These are phyloP conservation scores for Anser cygnoides DNA, from an alignment of 2,113 vertebrate genomes.

Conservation along the genomic window DNA sequence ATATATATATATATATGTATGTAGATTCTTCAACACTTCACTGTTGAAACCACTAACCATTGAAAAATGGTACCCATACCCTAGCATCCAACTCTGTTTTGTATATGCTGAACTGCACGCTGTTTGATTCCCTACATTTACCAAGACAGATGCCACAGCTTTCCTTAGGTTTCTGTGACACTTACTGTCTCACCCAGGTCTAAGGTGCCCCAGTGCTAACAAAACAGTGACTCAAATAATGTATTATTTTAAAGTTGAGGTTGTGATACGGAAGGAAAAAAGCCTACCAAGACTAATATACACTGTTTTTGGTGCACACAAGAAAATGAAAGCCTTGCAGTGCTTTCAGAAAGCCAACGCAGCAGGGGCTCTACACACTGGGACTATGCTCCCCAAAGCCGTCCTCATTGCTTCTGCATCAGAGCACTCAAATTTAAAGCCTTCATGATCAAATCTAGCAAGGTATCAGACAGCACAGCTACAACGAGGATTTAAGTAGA, in stretches of 20 bases:
- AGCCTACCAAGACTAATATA: neutral
- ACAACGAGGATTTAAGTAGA: neutral
- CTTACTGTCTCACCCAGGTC: neutral
- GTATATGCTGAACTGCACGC: neutral
- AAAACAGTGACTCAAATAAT: neutral
- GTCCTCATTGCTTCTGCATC: neutral
- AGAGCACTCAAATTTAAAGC: neutral
- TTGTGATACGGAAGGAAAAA: neutral
- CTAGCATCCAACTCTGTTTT: neutral
- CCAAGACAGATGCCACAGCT: neutral
- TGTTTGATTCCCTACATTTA: neutral
- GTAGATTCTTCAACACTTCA: fast-evolving
- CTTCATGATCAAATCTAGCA: neutral
- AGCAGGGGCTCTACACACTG: fast-evolving
- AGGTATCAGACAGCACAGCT: neutral
- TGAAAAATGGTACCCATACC: fast-evolving
- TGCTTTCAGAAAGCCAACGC: neutral
- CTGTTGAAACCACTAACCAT: fast-evolving
- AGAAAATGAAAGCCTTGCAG: neutral
- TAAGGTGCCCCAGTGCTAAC: neutral
- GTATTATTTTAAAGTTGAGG: neutral
- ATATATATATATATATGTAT: no score
- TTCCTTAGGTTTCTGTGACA: neutral
- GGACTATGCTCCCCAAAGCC: neutral
- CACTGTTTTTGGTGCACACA: fast-evolving